Evolutionary conservation across 2,888 invertebrate species (phyloP).

Genomic region (Halictus quadricinctus): DNA sequence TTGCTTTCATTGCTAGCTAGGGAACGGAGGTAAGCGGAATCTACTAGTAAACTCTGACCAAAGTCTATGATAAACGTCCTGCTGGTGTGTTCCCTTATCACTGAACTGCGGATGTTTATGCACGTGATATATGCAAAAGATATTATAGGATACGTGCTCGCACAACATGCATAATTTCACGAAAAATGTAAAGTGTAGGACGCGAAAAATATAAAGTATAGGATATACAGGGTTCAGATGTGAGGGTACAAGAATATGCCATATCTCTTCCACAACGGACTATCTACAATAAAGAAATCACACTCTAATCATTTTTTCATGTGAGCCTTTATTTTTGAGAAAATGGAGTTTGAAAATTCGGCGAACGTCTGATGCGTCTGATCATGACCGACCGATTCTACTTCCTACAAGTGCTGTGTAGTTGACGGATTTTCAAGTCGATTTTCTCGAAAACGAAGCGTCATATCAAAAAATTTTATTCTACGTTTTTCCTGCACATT

Average conservation of each 20-base stretch:
- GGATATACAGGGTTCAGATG: background rate
- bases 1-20: conserved; percentile 81
- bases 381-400: background rate
- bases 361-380: too few species aligned
- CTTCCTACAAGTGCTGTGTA: background rate
- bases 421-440: too few species aligned
- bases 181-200: background rate
- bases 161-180: background rate
- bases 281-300: background rate
- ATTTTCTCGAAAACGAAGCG: background rate
- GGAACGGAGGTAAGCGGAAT: conserved; percentile 80
- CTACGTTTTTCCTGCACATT: background rate
- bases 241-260: background rate
- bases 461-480: background rate
- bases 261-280: background rate
- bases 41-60: conserved; percentile 65
- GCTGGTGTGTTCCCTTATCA: conserved; percentile 69
- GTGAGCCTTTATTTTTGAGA: too few species aligned
- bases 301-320: too few species aligned
- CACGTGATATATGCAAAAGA: conserved; percentile 8
- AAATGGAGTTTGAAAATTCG: too few species aligned
- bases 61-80: conserved; percentile 67
- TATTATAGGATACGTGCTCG: background rate
- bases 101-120: conserved; percentile 41
- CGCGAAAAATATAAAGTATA: background rate